Conservation (phyloP, 2,113 vertebrate species). For the Thermophis baileyi region DNA sequence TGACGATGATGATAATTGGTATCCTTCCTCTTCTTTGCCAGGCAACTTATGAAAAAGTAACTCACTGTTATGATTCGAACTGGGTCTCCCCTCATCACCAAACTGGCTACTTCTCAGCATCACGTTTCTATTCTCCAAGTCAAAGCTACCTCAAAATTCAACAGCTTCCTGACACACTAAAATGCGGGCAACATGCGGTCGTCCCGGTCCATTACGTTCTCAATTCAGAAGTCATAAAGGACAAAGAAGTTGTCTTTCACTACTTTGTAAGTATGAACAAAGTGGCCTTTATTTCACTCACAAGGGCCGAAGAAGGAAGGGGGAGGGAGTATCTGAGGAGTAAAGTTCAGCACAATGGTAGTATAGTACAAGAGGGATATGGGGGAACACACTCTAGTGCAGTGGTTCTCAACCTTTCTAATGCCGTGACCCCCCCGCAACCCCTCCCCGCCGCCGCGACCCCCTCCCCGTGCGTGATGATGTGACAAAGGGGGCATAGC, state of each 20-base stretch:
- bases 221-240: conserved; percentile 39
- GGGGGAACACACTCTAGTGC: not conserved
- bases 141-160: conserved; percentile 68
- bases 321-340: not conserved
- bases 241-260: conserved; percentile 57
- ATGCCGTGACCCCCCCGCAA: too few species aligned
- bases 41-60: conserved; percentile 55
- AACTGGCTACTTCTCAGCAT: not conserved
- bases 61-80: conserved; percentile 40
- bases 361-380: not conserved
- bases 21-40: conserved; percentile 15
- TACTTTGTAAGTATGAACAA: conserved; percentile 66
- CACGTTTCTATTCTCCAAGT: conserved; percentile 65
- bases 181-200: conserved; percentile 40
- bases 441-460: too few species aligned
- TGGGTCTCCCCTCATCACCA: conserved; percentile 51
- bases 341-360: not conserved
- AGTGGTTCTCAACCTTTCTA: too few species aligned
- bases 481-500: too few species aligned
- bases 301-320: not conserved
- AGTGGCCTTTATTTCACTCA: not conserved
- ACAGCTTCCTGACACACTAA: conserved; percentile 31
- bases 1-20: not conserved
- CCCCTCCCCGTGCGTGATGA: too few species aligned
- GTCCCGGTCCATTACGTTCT: conserved; percentile 65